phyloP scores from a whole-genome alignment of 2,113 vertebrate species.

The Ariopsis seemanni region DNA sequence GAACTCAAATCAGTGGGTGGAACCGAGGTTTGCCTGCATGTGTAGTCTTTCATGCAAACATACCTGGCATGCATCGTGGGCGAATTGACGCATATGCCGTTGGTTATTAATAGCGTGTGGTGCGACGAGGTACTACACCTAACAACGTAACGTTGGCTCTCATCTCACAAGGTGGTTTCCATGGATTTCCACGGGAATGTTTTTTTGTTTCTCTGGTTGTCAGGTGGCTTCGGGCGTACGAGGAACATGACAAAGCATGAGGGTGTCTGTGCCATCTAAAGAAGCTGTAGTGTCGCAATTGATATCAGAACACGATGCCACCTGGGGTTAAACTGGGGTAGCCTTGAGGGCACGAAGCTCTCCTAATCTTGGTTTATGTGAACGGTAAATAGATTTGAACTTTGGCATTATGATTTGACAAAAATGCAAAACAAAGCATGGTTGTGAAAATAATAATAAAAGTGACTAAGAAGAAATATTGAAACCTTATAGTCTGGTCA shows the following conservation, averaged over 20 bases:
- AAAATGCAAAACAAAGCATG: background rate
- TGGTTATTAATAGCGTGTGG: conserved; percentile 45
- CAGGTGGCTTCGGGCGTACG: conserved; percentile 31
- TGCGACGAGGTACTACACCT: conserved; percentile 45
- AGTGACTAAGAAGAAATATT: background rate
- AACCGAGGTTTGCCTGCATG: conserved; percentile 24
- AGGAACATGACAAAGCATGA: conserved; percentile 18
- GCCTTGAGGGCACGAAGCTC: background rate
- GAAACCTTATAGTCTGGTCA: background rate
- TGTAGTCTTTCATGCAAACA: conserved; percentile 40
- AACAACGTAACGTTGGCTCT: conserved; percentile 48
- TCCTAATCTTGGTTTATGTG: background rate
- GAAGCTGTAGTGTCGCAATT: background rate
- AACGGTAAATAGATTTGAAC: background rate
- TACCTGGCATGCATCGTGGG: conserved; percentile 39
- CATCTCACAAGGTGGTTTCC: conserved; percentile 40
- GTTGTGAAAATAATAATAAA: background rate
- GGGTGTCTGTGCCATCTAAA: conserved; percentile 15
- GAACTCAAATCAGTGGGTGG: conserved; percentile 37
- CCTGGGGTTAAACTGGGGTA: background rate
- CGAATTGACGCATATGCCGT: conserved; percentile 43
- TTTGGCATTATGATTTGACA: no score
- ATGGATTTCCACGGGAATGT: conserved; percentile 45
- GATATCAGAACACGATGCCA: background rate
- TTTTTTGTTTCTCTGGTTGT: conserved; percentile 54